Base-by-base conservation (phyloP, 1,140 invertebrate species). In the Eumeta japonica region DNA sequence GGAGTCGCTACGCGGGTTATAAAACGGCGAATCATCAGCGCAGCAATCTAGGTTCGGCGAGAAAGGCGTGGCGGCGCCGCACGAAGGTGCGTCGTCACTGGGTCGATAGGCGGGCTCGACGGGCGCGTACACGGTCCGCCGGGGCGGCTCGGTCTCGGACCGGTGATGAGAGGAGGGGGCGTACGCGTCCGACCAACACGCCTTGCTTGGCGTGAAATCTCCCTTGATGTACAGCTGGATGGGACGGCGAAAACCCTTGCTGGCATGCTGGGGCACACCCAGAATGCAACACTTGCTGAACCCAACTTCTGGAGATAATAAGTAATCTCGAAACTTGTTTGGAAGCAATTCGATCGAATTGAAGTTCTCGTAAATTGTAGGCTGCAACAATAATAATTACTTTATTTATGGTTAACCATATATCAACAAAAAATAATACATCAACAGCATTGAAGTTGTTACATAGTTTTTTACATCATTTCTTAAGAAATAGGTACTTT, bases 301-400 rank as follows among this genome's bases (percentile, higher is more conserved):
- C 2, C 94, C 94, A 12, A 97, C 89, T 57, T 94, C 90, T 0
- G 83, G 75, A n/a, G 89, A 91, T 1, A 97, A 70, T 14, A 98
- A 76, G 73, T 91, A 97, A 39, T 94, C 87, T 4, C 88, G 87
- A 60, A 97, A 97, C 45, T 89, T 87, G 32, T 92, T 84, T 0
- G 94, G 94, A 45, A 86, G 87, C 48, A 98, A 83, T 52, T 90
- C 82, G 35, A 97, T 94, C 16, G 75, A 82, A 46, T 87, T 83
- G 68, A 89, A 97, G 63, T 92, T 94, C 42, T 87, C 83, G 58
- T 85, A 89, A 31, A 93, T 94, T 11, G 82, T 82, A 52, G 89
- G 87, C 93, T 95, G 79, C 10, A 86, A 81, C 41, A 35, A 54
- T 58, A 46, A 45, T 44, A 47, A 49, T 43, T 40, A 28, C 24